Base-by-base conservation (phyloP, 2,113 vertebrate species). In the Camelus dromedarius region DNA sequence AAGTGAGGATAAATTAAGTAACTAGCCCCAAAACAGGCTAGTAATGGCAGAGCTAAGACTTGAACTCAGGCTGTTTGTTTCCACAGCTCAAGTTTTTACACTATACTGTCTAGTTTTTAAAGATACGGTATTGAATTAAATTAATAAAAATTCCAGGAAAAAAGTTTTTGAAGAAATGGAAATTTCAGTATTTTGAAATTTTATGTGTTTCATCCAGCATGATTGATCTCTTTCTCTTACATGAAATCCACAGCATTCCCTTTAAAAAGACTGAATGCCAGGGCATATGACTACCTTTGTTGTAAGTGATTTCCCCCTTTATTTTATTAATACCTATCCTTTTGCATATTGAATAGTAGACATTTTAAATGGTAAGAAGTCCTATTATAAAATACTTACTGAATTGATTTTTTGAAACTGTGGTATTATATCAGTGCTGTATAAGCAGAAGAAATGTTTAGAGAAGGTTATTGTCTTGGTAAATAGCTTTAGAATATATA, bases 391-490 rank as follows among this genome's bases (percentile, higher is more conserved):
- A 88, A 80, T 95, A 93, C 38, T 96, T 94, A 93, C 14, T 91
- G 60, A 95, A 89, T 96, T 96, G 86, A 93, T 95, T 93, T 97
- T 97, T 96, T 82, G 60, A 93, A 95, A 85, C 32, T 24, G 11
- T 69, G 26, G 73, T 70, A 93, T 93, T 95, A 89, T 95, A 91
- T 95, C 86, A 92, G 2, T 67, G 67, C 50, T 96, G 93, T 67
- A 91, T 83, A 93, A 90, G 42, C 87, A 89, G 92, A 88, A 96
- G 64, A 88, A 96, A 79, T 97, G 28, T 96, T 95, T 96, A 86
- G 77, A 94, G 48, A 91, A 82, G 42, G 46, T 72, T 86, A 97
- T 80, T 82, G 48, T 89, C 82, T 89, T 89, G 42, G 86, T 95
- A 86, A 96, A 89, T 76, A 89, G 95, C 79, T 76, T 94, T 82